A percentile compares a stretch with the other conserved stretches of the same genome.
Evolutionary conservation across 2,888 invertebrate genomes (phyloP).

Genomic region (Cenopis cana): DNA sequence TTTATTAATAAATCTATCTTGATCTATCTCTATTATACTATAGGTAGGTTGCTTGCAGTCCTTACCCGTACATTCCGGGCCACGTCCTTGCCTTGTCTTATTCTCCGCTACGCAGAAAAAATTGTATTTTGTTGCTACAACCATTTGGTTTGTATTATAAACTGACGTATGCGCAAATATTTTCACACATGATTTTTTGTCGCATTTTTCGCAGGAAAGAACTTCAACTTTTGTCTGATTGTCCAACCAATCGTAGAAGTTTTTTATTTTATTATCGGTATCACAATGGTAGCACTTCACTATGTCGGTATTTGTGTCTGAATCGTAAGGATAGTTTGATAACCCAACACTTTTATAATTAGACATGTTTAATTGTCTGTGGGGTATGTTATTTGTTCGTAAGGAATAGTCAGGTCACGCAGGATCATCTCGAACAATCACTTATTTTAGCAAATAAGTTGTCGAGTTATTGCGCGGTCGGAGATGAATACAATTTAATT

Average conservation of each 20-base stretch:
- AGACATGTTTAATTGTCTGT: background rate
- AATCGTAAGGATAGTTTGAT: background rate
- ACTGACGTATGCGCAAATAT: conserved; percentile 8
- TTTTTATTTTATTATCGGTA: conserved; percentile 2
- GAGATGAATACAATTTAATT: background rate
- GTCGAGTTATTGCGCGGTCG: background rate
- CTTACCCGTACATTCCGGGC: conserved; percentile 2
- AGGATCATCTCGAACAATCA: background rate
- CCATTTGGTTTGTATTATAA: background rate
- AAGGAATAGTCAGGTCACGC: background rate
- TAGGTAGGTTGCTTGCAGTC: background rate
- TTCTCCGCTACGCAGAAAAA: conserved; percentile 2
- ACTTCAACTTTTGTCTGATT: too few relatives aligned
- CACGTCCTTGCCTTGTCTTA: background rate
- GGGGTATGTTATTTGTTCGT: background rate
- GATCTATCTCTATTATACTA: background rate
- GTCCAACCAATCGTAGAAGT: conserved; percentile 8
- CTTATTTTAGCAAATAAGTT: background rate
- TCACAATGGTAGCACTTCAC: background rate
- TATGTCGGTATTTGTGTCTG: background rate
- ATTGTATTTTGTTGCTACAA: background rate
- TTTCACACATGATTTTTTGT: conserved; percentile 8
- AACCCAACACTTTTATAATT: background rate
- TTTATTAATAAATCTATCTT: conserved; percentile 11
- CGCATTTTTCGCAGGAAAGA: conserved; percentile 2